These are phyloP conservation scores for Drosophila nr. perissopoda DNA, from an alignment of 2,888 invertebrate species.

Conservation along the genomic window DNA sequence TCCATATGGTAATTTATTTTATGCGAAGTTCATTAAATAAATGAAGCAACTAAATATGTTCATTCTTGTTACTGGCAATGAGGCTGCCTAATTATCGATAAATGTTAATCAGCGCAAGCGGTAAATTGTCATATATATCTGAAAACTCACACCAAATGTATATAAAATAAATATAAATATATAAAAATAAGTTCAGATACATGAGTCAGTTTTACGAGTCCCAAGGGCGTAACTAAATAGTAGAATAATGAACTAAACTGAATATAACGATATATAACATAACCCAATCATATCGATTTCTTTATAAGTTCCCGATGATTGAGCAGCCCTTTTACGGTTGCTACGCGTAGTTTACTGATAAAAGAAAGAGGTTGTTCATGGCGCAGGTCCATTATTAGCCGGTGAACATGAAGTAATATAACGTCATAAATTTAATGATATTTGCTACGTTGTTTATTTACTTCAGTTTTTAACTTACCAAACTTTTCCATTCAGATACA, in stretches of 20 bases:
- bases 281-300: background rate
- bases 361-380: constrained; percentile 28
- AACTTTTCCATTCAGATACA: background rate
- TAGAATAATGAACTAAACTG: constrained; percentile 5
- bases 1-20: background rate
- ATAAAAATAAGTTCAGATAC: background rate
- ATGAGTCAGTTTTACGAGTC: background rate
- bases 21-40: background rate
- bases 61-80: background rate
- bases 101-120: background rate
- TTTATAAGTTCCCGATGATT: background rate
- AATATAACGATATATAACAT: background rate
- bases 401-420: constrained; percentile 10
- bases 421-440: constrained; percentile 27
- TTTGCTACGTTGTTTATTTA: background rate
- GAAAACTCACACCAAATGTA: background rate
- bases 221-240: background rate
- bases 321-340: constrained; percentile 13
- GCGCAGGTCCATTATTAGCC: constrained; percentile 9
- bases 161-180: background rate
- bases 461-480: background rate
- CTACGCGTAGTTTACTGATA: constrained; percentile 1
- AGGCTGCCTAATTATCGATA: background rate
- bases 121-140: background rate
- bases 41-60: background rate